A percentile compares a stretch with the other conserved stretches of the same genome.
These are phyloP conservation scores for Chloroceryle aenea DNA, from an alignment of 2,113 vertebrate species.

Conservation along the genomic window DNA sequence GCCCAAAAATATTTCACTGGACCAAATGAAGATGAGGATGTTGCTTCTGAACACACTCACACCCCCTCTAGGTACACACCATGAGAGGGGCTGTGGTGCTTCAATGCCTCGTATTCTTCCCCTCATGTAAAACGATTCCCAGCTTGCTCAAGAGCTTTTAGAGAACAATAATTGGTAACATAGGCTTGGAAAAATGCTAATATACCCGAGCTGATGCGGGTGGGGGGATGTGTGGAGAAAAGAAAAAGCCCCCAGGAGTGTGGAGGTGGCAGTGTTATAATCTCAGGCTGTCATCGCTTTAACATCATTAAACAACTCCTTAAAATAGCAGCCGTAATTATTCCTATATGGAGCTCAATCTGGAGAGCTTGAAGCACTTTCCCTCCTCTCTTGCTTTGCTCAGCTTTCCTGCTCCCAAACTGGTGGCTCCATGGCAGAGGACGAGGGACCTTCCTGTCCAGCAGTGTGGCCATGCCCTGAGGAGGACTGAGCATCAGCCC, in stretches of 20 bases:
- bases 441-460: neutral
- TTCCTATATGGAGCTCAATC: constrained; percentile 36
- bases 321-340: constrained; percentile 49
- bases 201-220: neutral
- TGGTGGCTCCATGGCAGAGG: neutral
- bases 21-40: accelerated
- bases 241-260: constrained; percentile 35
- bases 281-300: constrained; percentile 39
- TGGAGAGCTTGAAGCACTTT: neutral
- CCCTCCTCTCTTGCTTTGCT: neutral
- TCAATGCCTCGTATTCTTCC: neutral
- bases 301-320: constrained; percentile 52
- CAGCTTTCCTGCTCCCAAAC: neutral
- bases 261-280: constrained; percentile 56
- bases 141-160: neutral
- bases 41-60: neutral
- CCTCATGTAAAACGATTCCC: accelerated
- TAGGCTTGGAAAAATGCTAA: constrained; percentile 10
- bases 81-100: neutral
- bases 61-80: accelerated
- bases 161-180: neutral
- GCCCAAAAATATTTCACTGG: neutral
- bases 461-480: neutral
- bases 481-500: neutral
- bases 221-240: neutral